A percentile compares a stretch with the other conserved stretches of the same genome.
These are phyloP conservation scores for Hybognathus amarus DNA, from an alignment of 2,797 vertebrate species.

Conservation along the genomic window DNA sequence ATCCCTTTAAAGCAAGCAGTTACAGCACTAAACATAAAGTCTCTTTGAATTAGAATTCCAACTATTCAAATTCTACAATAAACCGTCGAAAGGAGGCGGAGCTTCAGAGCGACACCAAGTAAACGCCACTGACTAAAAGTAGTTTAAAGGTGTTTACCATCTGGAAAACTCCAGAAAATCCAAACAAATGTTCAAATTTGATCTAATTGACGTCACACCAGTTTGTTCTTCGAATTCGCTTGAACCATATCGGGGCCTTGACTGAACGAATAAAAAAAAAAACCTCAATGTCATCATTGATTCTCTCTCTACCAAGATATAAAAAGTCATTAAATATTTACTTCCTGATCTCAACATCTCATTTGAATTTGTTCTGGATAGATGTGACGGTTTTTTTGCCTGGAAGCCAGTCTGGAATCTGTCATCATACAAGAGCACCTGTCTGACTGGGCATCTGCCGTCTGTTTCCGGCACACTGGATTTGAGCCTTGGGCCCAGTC, in stretches of 20 bases:
- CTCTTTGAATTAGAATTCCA: too few relatives aligned
- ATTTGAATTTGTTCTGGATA: slow-evolving; percentile 2
- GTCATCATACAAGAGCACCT: not conserved
- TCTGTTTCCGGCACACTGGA: slow-evolving; percentile 9
- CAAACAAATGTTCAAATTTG: not conserved
- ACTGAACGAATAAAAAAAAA: slow-evolving; percentile 13
- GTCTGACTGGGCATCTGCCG: slow-evolving; percentile 6
- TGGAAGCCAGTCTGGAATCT: slow-evolving; percentile 16
- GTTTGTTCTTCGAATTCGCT: not conserved
- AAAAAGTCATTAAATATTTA: slow-evolving; percentile 25
- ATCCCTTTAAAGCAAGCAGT: too few relatives aligned
- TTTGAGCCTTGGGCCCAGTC: slow-evolving; percentile 8
- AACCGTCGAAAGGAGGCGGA: too few relatives aligned
- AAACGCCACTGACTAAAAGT: not conserved
- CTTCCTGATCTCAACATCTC: slow-evolving; percentile 1
- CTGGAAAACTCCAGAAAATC: not conserved
- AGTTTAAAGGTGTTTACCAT: not conserved
- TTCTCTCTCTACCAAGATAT: not conserved
- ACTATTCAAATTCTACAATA: too few relatives aligned
- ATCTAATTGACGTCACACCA: not conserved
- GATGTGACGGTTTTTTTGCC: not conserved
- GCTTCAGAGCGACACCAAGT: too few relatives aligned
- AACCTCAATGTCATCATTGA: not conserved
- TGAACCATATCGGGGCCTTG: not conserved
- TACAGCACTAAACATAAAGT: too few relatives aligned